Evolutionary conservation across 2,888 invertebrate species (phyloP).

Genomic region (Polietes domitor): DNA sequence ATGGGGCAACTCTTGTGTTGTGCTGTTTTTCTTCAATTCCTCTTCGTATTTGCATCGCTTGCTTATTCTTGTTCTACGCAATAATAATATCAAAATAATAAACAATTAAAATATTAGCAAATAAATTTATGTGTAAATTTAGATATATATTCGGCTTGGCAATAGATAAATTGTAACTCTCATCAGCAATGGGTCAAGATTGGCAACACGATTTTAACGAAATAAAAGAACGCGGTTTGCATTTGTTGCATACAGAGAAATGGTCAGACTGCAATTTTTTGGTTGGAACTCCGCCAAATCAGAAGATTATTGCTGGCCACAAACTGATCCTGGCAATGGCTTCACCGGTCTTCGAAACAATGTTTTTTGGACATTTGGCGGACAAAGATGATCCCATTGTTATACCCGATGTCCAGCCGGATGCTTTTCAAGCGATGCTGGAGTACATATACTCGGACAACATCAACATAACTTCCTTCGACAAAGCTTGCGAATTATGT

Average conservation of each 20-base stretch:
- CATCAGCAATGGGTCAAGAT: constrained; percentile 81
- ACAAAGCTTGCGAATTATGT: constrained; percentile 92
- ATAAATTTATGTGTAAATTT: no score
- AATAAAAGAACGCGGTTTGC: constrained; percentile 87
- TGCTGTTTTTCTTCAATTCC: no score
- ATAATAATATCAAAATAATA: no score
- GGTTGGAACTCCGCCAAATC: constrained; percentile 87
- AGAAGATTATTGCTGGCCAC: constrained; percentile 88
- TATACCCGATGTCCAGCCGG: constrained; percentile 92
- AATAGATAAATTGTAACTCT: no score
- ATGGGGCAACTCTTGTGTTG: no score
- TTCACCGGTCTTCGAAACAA: constrained; percentile 93
- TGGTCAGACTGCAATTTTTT: constrained; percentile 93
- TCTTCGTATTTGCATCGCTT: no score
- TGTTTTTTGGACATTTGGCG: constrained; percentile 93
- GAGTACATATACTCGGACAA: constrained; percentile 93
- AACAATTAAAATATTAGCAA: no score
- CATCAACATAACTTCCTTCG: constrained; percentile 90
- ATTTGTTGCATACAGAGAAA: constrained; percentile 89
- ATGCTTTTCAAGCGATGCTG: constrained; percentile 90
- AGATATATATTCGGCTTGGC: no score
- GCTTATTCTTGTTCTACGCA: no score
- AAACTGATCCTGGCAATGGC: constrained; percentile 92
- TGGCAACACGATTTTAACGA: constrained; percentile 87
- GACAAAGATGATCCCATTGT: constrained; percentile 89